A percentile compares a stretch with the other conserved stretches of the same genome.
Evolutionary conservation across 2,113 vertebrate species (phyloP).

Genomic region (Erythrocebus patas): DNA sequence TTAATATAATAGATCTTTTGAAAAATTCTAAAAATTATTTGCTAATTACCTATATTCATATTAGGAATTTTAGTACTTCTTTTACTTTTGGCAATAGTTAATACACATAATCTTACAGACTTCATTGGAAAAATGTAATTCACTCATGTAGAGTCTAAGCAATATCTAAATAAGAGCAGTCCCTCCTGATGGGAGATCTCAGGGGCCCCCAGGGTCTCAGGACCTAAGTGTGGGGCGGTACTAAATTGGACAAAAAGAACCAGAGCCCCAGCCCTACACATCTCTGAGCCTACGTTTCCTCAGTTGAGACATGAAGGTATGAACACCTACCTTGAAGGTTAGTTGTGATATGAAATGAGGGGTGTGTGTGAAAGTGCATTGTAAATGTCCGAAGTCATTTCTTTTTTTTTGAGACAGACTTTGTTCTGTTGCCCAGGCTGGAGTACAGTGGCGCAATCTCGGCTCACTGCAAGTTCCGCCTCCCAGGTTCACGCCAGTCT

Average conservation of each 20-base stretch:
- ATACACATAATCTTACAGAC: neutral
- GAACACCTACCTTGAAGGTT: neutral
- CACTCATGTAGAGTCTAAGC: neutral
- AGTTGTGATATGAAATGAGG: neutral
- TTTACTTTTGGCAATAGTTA: neutral
- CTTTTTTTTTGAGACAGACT: too few relatives aligned
- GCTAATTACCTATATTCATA: neutral
- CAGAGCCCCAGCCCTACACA: neutral
- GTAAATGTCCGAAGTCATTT: neutral
- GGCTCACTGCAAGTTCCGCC: too few relatives aligned
- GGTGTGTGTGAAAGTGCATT: neutral
- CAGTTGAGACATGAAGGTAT: neutral
- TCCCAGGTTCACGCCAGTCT: too few relatives aligned
- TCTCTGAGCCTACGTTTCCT: neutral
- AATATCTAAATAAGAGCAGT: neutral
- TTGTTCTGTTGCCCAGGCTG: too few relatives aligned
- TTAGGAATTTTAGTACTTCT: neutral
- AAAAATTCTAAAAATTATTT: neutral
- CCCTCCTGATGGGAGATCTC: too few relatives aligned
- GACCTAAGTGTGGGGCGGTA: neutral
- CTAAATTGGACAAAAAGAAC: neutral
- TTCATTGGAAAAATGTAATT: neutral
- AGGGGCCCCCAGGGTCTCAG: too few relatives aligned
- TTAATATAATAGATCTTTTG: neutral
- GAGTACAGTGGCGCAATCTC: rapidly evolving